Conservation (phyloP, 2,888 invertebrate species). For the Parelbella ahira region DNA sequence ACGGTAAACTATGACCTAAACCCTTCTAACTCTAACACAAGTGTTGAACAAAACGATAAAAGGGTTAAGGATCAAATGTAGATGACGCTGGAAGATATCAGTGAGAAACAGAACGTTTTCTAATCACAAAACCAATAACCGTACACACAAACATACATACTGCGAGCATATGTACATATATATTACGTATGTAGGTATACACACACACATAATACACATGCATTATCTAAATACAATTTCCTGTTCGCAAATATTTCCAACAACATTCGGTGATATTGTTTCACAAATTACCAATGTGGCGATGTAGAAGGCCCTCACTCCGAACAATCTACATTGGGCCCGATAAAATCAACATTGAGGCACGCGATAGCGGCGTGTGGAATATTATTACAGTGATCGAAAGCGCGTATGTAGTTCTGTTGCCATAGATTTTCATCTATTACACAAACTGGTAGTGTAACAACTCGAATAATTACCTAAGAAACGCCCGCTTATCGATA, state of each 20-base stretch:
- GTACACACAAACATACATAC: too few species aligned
- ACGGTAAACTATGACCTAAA: too few species aligned
- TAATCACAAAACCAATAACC: too few species aligned
- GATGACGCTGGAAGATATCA: too few species aligned
- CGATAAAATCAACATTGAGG: slow-evolving; percentile 48
- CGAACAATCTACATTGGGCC: slow-evolving; percentile 35
- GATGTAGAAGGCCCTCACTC: slow-evolving; percentile 36
- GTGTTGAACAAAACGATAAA: too few species aligned
- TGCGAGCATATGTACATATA: too few species aligned
- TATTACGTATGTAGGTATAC: too few species aligned
- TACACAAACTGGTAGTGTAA: slow-evolving; percentile 3
- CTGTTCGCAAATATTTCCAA: slow-evolving; percentile 36
- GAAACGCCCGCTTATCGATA: slow-evolving; percentile 1
- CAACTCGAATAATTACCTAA: slow-evolving; percentile 5
- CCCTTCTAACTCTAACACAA: too few species aligned
- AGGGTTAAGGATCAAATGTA: too few species aligned
- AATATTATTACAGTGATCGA: slow-evolving; percentile 37
- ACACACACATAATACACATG: too few species aligned
- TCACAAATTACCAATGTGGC: slow-evolving; percentile 46
- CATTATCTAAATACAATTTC: slow-evolving; percentile 32
- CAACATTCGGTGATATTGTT: slow-evolving; percentile 40
- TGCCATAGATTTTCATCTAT: slow-evolving; percentile 16
- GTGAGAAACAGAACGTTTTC: too few species aligned
- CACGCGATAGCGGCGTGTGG: slow-evolving; percentile 38
- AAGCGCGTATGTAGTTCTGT: slow-evolving; percentile 31